phyloP scores from a whole-genome alignment of 2,888 invertebrate genomes.

The Chrysina gloriosa region DNA sequence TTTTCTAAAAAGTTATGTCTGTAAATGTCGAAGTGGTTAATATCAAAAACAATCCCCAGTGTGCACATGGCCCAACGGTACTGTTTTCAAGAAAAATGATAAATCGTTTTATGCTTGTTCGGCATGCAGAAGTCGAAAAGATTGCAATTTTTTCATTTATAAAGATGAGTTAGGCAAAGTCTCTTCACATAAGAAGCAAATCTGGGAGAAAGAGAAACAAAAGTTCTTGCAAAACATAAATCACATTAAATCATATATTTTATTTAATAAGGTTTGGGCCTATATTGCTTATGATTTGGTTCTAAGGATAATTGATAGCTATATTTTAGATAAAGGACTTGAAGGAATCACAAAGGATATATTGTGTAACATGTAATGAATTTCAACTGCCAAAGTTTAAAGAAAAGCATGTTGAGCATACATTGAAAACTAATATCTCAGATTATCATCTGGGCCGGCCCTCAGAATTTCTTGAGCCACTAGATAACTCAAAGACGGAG shows the following conservation, averaged over 20 bases:
- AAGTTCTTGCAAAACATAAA: slow-evolving; percentile 38
- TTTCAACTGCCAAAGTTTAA: slow-evolving; percentile 64
- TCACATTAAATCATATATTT: slow-evolving; percentile 68
- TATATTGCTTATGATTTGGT: background rate
- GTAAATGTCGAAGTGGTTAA: slow-evolving; percentile 28
- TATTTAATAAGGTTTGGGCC: slow-evolving; percentile 67
- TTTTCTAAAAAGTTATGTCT: no score
- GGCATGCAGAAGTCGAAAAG: slow-evolving; percentile 82
- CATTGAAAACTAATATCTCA: slow-evolving; percentile 67
- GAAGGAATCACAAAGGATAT: slow-evolving; percentile 67
- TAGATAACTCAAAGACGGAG: slow-evolving; percentile 81
- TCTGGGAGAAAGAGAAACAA: slow-evolving; percentile 61
- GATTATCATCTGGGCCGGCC: slow-evolving; percentile 73
- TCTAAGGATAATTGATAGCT: background rate
- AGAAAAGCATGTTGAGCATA: slow-evolving; percentile 70
- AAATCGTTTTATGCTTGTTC: slow-evolving; percentile 84
- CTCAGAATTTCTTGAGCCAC: slow-evolving; percentile 75
- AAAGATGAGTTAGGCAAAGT: slow-evolving; percentile 66
- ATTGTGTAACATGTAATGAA: slow-evolving; percentile 74
- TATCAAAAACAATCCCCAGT: slow-evolving; percentile 73
- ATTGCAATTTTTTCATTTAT: slow-evolving; percentile 78
- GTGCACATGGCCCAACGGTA: slow-evolving; percentile 82
- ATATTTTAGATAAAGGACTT: slow-evolving; percentile 64
- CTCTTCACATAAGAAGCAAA: slow-evolving; percentile 60
- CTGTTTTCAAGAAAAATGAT: slow-evolving; percentile 70